Percentiles rank a stretch among this genome's conserved stretches.
These are phyloP conservation scores for Cactoblastis cactorum DNA, from an alignment of 2,888 invertebrate genomes.

Conservation along the genomic window DNA sequence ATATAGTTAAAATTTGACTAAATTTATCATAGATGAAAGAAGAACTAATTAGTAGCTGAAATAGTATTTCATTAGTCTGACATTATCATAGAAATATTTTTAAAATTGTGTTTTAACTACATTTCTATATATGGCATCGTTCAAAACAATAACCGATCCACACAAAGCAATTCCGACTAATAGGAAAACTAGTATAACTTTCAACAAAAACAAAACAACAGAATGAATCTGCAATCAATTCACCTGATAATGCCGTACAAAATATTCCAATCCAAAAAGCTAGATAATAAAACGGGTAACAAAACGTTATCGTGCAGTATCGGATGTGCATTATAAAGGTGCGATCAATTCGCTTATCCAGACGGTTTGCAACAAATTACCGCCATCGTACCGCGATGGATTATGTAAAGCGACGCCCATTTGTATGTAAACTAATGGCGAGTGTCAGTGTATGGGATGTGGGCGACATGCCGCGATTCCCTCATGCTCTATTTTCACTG, in stretches of 20 bases:
- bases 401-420: conserved; percentile 77
- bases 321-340: conserved; percentile 59
- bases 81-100: no score
- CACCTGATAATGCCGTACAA: conserved; percentile 7
- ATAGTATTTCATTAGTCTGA: no score
- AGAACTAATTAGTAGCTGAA: no score
- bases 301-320: conserved; percentile 31
- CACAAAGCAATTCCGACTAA: neutral
- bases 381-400: conserved; percentile 61
- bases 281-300: conserved; percentile 21
- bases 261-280: conserved; percentile 18
- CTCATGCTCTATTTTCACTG: conserved; percentile 21
- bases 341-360: conserved; percentile 73
- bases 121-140: neutral
- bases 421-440: conserved; percentile 76
- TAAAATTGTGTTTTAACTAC: neutral
- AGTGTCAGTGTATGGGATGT: conserved; percentile 54
- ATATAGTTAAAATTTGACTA: no score
- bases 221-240: conserved; percentile 9
- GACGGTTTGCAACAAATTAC: conserved; percentile 75
- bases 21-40: no score
- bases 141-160: neutral
- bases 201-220: conserved; percentile 1
- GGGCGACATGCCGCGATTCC: conserved; percentile 33
- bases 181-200: neutral